Evolutionary conservation across 1,140 invertebrate species (phyloP).

Genomic region (Pseudomyrmex gracilis): DNA sequence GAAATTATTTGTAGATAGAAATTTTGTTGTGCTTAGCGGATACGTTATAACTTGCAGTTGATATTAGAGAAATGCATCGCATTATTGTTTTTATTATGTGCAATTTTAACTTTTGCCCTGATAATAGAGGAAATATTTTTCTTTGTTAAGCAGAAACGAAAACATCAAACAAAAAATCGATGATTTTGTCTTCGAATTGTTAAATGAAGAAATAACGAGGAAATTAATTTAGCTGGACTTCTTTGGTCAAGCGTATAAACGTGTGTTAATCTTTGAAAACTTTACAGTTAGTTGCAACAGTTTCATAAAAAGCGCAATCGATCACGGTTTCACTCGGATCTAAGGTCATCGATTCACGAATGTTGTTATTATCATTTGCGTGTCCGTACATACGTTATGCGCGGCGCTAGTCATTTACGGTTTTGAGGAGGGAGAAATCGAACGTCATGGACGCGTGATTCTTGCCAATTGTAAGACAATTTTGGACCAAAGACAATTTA

Average conservation of each 20-base stretch:
- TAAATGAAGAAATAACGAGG: too few species aligned
- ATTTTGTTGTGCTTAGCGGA: not conserved
- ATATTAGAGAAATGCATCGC: conserved; percentile 18
- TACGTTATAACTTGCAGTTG: not conserved
- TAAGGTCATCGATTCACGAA: not conserved
- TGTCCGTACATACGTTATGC: not conserved
- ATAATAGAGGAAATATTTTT: conserved; percentile 6
- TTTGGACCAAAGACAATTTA: conserved; percentile 43
- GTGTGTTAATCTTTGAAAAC: not conserved
- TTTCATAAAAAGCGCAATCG: not conserved
- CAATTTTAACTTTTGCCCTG: conserved; percentile 31
- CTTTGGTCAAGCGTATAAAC: too few species aligned
- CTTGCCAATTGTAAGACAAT: conserved; percentile 34
- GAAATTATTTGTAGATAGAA: not conserved
- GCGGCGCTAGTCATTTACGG: not conserved
- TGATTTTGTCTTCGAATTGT: too few species aligned
- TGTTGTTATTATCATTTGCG: too few species aligned
- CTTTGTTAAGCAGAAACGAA: conserved; percentile 15
- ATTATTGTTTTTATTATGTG: conserved; percentile 14
- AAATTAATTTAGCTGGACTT: too few species aligned
- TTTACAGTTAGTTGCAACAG: too few species aligned
- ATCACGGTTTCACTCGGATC: not conserved
- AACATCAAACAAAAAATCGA: too few species aligned
- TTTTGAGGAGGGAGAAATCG: not conserved
- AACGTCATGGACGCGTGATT: not conserved